Conservation (phyloP, 1,140 invertebrate genomes). For the Mesaphorura yosii region DNA sequence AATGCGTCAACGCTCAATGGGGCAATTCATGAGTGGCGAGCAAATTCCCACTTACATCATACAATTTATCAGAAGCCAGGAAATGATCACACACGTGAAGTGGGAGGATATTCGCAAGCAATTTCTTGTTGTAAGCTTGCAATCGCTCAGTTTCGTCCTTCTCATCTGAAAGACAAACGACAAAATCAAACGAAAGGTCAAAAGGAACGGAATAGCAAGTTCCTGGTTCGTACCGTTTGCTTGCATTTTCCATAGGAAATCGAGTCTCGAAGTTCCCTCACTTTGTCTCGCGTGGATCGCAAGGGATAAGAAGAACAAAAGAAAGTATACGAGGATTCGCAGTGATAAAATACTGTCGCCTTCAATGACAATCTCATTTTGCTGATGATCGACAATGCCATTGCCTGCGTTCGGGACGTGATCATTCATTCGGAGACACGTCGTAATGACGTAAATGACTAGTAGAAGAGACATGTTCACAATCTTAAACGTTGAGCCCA, state of each 20-base stretch:
- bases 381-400: too few relatives aligned
- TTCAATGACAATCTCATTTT: too few relatives aligned
- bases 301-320: slow-evolving; percentile 57
- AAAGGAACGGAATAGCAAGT: slow-evolving; percentile 16
- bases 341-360: neutral
- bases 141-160: slow-evolving; percentile 90
- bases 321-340: slow-evolving; percentile 37
- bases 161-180: slow-evolving; percentile 51
- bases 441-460: neutral
- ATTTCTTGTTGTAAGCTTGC: slow-evolving; percentile 82
- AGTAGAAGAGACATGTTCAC: slow-evolving; percentile 12
- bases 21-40: neutral
- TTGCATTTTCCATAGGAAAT: slow-evolving; percentile 90
- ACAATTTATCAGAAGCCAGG: slow-evolving; percentile 39
- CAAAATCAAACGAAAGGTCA: neutral
- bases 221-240: slow-evolving; percentile 54
- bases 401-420: too few relatives aligned
- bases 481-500: slow-evolving; percentile 20
- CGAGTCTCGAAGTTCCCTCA: slow-evolving; percentile 69
- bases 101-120: slow-evolving; percentile 88
- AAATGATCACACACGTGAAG: slow-evolving; percentile 90
- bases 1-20: too few relatives aligned
- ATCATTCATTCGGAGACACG: too few relatives aligned
- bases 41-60: slow-evolving; percentile 21
- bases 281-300: slow-evolving; percentile 78